phyloP scores from a whole-genome alignment of 2,797 vertebrate species.

The Smutsia temminckii region DNA sequence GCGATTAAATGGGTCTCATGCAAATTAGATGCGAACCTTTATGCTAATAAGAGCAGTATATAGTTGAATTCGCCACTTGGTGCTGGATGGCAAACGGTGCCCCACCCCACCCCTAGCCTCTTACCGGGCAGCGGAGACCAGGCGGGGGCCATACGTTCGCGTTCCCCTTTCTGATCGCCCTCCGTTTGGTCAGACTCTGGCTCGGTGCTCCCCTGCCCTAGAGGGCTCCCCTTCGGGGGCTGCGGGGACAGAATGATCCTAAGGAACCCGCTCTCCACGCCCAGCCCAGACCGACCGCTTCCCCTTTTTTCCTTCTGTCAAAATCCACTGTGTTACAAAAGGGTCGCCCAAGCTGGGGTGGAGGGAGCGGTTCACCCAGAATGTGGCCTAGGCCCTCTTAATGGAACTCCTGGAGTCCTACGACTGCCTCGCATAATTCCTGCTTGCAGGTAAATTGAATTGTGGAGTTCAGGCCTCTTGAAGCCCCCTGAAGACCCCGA shows the following conservation, averaged over 20 bases:
- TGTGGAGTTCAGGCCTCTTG: neutral
- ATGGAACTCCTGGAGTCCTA: neutral
- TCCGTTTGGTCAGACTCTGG: constrained; percentile 47
- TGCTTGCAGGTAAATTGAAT: neutral
- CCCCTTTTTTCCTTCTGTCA: constrained; percentile 28
- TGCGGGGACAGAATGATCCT: constrained; percentile 55
- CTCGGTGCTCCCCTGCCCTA: constrained; percentile 49
- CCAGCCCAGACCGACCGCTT: neutral
- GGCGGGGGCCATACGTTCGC: constrained; percentile 16
- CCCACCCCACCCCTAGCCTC: constrained; percentile 63
- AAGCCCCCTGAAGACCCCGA: neutral
- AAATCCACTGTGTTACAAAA: neutral
- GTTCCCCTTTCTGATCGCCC: constrained; percentile 41
- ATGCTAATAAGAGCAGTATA: constrained; percentile 16
- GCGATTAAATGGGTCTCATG: constrained; percentile 30
- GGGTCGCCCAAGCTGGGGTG: neutral
- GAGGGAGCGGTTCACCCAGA: neutral
- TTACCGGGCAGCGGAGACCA: constrained; percentile 70
- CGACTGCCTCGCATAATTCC: neutral
- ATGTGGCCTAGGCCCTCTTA: neutral
- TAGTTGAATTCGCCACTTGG: constrained; percentile 50
- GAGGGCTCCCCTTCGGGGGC: constrained; percentile 70
- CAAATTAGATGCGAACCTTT: constrained; percentile 47
- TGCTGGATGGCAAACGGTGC: constrained; percentile 16
- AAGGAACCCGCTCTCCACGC: neutral